A percentile compares a stretch with the other conserved stretches of the same genome.
Conservation (phyloP, 1,140 invertebrate species). For the Helicoverpa armigera region DNA sequence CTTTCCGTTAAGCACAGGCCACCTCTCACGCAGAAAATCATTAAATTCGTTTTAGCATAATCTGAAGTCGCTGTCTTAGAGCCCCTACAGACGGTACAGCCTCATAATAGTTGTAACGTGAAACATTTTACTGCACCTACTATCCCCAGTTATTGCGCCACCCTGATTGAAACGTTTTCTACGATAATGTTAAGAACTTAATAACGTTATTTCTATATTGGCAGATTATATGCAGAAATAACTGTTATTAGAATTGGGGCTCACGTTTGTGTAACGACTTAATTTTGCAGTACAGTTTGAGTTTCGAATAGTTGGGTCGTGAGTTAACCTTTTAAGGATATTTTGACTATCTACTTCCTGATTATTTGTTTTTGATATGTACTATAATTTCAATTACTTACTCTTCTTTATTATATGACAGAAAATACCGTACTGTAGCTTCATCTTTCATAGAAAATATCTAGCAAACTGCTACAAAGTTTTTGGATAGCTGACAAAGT, state of each 20-base stretch:
- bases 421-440: too few species aligned
- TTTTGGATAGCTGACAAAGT: too few species aligned
- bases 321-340: too few species aligned
- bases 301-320: neutral
- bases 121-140: neutral
- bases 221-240: slow-evolving; percentile 4
- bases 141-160: slow-evolving; percentile 11
- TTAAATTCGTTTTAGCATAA: too few species aligned
- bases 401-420: too few species aligned
- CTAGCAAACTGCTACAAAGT: too few species aligned
- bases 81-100: neutral
- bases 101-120: slow-evolving; percentile 8
- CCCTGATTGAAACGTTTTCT: slow-evolving; percentile 20
- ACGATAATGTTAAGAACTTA: neutral
- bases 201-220: slow-evolving; percentile 6
- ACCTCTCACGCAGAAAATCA: too few species aligned
- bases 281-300: neutral
- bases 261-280: neutral
- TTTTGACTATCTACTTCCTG: too few species aligned
- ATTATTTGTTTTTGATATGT: too few species aligned
- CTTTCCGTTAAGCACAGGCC: too few species aligned
- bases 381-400: too few species aligned
- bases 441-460: too few species aligned
- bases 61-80: neutral
- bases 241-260: neutral